Percentiles rank a stretch among this genome's conserved stretches.
These are phyloP conservation scores for Micrastur ruficollis DNA, from an alignment of 2,797 vertebrate species.

Conservation along the genomic window DNA sequence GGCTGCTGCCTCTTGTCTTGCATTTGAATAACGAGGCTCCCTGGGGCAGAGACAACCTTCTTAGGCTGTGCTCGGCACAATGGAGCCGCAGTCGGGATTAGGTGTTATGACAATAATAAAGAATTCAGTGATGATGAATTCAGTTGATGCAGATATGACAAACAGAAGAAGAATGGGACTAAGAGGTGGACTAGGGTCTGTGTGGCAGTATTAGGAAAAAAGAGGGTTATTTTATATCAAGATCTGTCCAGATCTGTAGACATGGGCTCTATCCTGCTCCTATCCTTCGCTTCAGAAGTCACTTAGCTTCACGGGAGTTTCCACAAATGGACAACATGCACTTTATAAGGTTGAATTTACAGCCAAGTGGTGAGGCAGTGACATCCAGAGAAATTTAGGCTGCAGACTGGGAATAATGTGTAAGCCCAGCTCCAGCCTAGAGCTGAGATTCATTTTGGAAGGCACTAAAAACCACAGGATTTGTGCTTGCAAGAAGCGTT, in stretches of 20 bases:
- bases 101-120: not conserved
- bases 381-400: not conserved
- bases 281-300: not conserved
- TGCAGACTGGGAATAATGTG: not conserved
- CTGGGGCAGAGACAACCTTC: not conserved
- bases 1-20: not conserved
- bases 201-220: not conserved
- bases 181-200: not conserved
- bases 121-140: not conserved
- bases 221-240: not conserved
- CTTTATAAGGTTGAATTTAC: not conserved
- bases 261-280: not conserved
- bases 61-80: not conserved
- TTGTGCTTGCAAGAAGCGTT: conserved; percentile 15
- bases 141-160: not conserved
- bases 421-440: not conserved
- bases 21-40: not conserved
- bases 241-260: not conserved
- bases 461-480: conserved; percentile 11
- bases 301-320: not conserved
- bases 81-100: not conserved
- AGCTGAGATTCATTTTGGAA: conserved; percentile 1
- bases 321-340: not conserved
- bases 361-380: not conserved
- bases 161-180: not conserved